Conservation (phyloP, 2,888 invertebrate genomes). For the Leptinotarsa peninsularis region DNA sequence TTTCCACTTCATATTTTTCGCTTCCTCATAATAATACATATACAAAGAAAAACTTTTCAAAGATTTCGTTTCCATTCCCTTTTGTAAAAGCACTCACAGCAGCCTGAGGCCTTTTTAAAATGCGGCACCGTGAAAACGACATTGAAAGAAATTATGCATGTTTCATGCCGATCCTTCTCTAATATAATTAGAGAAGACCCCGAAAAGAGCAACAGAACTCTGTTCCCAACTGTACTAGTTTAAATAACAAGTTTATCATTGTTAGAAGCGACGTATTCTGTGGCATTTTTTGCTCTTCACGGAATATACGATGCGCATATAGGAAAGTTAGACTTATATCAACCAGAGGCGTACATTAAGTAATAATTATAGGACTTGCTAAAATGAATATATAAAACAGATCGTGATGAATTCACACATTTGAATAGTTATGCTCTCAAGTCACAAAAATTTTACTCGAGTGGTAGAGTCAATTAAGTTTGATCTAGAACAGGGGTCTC, state of each 20-base stretch:
- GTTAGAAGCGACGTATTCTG: background rate
- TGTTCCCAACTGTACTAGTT: background rate
- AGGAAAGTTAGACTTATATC: no score
- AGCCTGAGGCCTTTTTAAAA: background rate
- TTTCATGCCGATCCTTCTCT: conserved; percentile 4
- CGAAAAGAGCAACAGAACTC: background rate
- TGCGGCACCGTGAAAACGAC: background rate
- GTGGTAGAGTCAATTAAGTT: no score
- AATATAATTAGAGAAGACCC: conserved; percentile 9
- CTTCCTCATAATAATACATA: conserved; percentile 1
- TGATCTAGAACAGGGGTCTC: no score
- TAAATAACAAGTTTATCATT: conserved; percentile 14
- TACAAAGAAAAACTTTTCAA: conserved; percentile 13
- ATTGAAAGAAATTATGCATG: conserved; percentile 2
- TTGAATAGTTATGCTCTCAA: no score
- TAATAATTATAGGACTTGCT: no score
- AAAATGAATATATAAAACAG: no score
- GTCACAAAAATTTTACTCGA: no score
- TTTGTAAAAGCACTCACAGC: background rate
- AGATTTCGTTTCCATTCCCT: conserved; percentile 13
- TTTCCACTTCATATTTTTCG: background rate
- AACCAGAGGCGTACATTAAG: no score
- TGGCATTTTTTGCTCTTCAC: background rate
- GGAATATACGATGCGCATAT: background rate
- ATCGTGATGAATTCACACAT: no score